These are phyloP conservation scores for Ageneiosus marmoratus DNA, from an alignment of 2,113 vertebrate species.

Conservation along the genomic window DNA sequence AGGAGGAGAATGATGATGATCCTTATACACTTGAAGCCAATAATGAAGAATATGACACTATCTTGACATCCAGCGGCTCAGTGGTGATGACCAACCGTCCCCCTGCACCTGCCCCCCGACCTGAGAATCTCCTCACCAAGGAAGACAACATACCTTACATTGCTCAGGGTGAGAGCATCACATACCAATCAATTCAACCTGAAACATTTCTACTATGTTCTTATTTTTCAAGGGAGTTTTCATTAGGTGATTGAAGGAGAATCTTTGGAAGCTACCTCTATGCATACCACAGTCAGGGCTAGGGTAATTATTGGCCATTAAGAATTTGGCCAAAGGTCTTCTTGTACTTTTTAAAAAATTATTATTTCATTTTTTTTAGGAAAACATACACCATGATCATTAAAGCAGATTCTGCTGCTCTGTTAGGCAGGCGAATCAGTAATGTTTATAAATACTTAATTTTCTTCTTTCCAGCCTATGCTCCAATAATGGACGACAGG, in stretches of 20 bases:
- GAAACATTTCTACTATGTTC: not conserved
- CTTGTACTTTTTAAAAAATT: not conserved
- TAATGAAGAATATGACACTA: conserved; percentile 68
- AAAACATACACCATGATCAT: not conserved
- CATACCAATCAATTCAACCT: not conserved
- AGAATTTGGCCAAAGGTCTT: not conserved
- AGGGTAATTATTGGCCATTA: not conserved
- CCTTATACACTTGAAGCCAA: conserved; percentile 48
- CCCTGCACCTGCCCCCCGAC: conserved; percentile 75
- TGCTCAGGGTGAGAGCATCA: conserved; percentile 70
- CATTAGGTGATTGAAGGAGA: not conserved
- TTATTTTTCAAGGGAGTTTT: not conserved
- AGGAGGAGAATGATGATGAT: conserved; percentile 61
- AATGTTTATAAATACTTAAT: conserved; percentile 49
- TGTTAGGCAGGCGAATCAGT: not conserved
- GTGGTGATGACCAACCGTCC: conserved; percentile 68
- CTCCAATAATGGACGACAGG: conserved; percentile 14
- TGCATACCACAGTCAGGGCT: not conserved
- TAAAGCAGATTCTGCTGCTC: not conserved
- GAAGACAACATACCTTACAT: conserved; percentile 61
- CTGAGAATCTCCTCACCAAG: conserved; percentile 55
- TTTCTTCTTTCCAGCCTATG: not conserved
- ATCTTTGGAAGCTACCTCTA: not conserved
- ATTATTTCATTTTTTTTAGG: not conserved
- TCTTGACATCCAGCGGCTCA: conserved; percentile 56